Percentiles rank a stretch among this genome's conserved stretches.
Evolutionary conservation across 2,113 vertebrate species (phyloP).

Genomic region (Nothoprocta pentlandii): DNA sequence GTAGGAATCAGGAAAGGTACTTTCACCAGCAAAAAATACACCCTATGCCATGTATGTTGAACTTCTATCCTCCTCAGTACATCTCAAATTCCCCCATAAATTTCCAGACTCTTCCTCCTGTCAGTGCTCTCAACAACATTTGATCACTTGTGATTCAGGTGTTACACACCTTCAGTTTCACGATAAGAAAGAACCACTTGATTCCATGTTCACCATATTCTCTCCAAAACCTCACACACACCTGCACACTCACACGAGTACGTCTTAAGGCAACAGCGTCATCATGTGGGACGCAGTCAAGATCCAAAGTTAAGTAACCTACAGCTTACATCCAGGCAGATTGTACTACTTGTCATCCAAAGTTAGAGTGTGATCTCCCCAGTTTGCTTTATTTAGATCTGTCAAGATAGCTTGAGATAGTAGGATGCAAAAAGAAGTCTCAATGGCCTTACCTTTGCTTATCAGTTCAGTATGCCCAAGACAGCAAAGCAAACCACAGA

Average conservation of each 20-base stretch:
- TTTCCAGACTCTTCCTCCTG: neutral
- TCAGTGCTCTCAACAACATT: neutral
- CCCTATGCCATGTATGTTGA: neutral
- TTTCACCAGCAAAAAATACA: neutral
- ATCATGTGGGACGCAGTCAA: neutral
- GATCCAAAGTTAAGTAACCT: neutral
- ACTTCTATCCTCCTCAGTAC: neutral
- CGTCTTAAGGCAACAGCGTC: neutral
- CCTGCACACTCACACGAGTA: neutral
- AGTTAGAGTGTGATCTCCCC: neutral
- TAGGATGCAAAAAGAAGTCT: neutral
- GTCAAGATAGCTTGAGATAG: neutral
- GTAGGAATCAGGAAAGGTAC: neutral
- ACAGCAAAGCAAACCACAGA: neutral
- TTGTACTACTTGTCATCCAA: neutral
- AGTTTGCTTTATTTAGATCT: neutral
- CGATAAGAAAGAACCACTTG: neutral
- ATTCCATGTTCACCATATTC: neutral
- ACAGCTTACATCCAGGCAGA: too few species aligned
- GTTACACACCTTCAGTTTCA: rapidly evolving
- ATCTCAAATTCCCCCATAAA: neutral
- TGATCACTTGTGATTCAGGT: neutral
- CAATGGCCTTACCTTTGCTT: neutral
- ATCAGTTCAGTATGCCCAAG: neutral
- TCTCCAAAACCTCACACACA: neutral